phyloP scores from a whole-genome alignment of 1,140 invertebrate genomes.

The Drosophila elegans region DNA sequence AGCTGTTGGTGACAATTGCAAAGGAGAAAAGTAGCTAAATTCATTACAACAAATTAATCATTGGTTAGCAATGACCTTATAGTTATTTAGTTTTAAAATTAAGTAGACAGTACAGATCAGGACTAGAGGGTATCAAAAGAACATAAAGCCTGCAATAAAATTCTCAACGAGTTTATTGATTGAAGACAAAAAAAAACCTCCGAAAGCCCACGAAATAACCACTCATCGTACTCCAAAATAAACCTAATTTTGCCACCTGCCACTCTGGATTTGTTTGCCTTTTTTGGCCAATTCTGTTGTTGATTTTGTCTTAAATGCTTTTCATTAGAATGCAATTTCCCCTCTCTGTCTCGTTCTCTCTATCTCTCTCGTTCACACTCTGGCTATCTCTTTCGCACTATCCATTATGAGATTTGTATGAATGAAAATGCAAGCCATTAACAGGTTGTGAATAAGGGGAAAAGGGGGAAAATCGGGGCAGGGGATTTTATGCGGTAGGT shows the following conservation, averaged over 20 bases:
- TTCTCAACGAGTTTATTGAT: not conserved
- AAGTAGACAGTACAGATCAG: not conserved
- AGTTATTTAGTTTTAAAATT: not conserved
- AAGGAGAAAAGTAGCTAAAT: too few species aligned
- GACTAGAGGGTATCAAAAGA: not conserved
- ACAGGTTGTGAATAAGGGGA: conserved; percentile 1
- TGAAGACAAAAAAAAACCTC: not conserved
- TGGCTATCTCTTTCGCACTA: not conserved
- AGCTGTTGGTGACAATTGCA: too few species aligned
- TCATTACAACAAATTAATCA: too few species aligned
- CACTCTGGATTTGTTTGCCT: conserved; percentile 16
- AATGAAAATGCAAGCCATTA: conserved; percentile 41
- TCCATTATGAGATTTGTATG: conserved; percentile 41
- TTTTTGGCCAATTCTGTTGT: conserved; percentile 47
- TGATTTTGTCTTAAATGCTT: conserved; percentile 69
- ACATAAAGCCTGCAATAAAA: not conserved
- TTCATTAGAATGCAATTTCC: conserved; percentile 56
- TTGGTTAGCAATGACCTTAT: too few species aligned
- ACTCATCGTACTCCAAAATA: not conserved
- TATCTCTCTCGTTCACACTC: not conserved
- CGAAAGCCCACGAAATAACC: not conserved
- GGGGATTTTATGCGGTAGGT: not conserved
- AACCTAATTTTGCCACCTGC: not conserved
- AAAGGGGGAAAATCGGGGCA: not conserved
- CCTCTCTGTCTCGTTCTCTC: conserved; percentile 1